Evolutionary conservation across 2,113 vertebrate genomes (phyloP).

Genomic region (Antechinus stuartii): DNA sequence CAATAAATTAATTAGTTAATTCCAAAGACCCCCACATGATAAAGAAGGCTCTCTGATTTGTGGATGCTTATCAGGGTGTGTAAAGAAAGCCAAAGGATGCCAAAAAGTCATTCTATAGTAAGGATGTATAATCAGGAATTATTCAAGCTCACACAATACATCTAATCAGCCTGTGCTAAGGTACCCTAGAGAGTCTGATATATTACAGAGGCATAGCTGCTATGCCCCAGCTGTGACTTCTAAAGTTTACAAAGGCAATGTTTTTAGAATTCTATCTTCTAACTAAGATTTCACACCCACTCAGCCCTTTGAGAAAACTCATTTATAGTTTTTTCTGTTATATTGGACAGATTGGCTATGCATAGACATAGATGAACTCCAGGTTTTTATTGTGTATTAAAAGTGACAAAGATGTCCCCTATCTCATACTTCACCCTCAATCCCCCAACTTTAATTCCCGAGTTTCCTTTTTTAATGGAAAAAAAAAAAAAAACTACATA

Average conservation of each 20-base stretch:
- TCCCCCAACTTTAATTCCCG: too few relatives aligned
- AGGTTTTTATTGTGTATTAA: not conserved
- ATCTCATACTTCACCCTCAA: not conserved
- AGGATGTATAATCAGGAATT: slow-evolving; percentile 42
- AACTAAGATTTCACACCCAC: not conserved
- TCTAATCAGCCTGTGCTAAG: slow-evolving; percentile 43
- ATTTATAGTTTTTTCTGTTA: not conserved
- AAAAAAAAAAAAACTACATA: not conserved
- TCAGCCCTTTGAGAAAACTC: slow-evolving; percentile 14
- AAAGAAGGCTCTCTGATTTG: not conserved
- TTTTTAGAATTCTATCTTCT: slow-evolving; percentile 37
- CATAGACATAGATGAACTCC: not conserved
- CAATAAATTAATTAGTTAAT: slow-evolving; percentile 3
- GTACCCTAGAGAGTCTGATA: not conserved
- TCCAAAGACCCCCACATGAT: not conserved
- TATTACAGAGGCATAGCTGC: not conserved
- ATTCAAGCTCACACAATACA: slow-evolving; percentile 27
- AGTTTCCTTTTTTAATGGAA: not conserved
- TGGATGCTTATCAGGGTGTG: not conserved
- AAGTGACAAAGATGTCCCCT: not conserved
- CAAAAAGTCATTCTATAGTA: slow-evolving; percentile 11
- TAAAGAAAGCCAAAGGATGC: slow-evolving; percentile 35
- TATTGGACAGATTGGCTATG: not conserved
- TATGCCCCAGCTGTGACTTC: not conserved
- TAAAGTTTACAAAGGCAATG: slow-evolving; percentile 13